Conservation (phyloP, 1,140 invertebrate species). For the Medauroidea extradentata region DNA sequence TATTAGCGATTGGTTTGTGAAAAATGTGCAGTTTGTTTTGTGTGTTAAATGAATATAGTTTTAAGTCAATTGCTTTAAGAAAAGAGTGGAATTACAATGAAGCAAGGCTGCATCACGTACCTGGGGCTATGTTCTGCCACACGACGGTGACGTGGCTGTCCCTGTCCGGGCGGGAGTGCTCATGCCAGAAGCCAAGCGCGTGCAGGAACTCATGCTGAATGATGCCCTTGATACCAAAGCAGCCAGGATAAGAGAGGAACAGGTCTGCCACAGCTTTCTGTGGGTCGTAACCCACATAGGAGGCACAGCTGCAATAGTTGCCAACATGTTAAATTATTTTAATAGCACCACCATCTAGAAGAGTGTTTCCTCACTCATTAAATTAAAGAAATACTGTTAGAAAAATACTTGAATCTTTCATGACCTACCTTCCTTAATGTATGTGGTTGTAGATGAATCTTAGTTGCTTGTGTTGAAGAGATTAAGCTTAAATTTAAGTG, state of each 20-base stretch:
- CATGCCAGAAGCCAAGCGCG: conserved; percentile 51
- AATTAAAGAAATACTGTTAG: no score
- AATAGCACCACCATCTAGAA: neutral
- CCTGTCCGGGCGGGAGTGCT: conserved; percentile 51
- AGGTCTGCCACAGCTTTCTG: conserved; percentile 25
- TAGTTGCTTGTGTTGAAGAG: no score
- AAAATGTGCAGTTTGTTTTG: neutral
- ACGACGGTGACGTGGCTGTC: conserved; percentile 48
- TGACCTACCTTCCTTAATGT: no score
- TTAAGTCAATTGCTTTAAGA: neutral
- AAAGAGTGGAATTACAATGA: neutral
- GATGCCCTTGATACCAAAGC: conserved; percentile 39
- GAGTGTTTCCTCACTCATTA: neutral
- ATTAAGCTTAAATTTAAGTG: no score
- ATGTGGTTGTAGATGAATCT: no score
- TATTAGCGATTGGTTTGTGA: neutral
- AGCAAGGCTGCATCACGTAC: conserved; percentile 23
- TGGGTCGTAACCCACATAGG: conserved; percentile 36
- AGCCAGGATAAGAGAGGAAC: conserved; percentile 33
- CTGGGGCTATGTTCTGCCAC: conserved; percentile 49
- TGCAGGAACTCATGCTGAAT: conserved; percentile 54
- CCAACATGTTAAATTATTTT: conserved; percentile 3
- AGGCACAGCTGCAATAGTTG: conserved; percentile 39
- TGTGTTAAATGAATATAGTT: no score
- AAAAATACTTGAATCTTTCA: no score